Base-by-base conservation (phyloP, 2,113 vertebrate species). In the Paradisaea rubra region DNA sequence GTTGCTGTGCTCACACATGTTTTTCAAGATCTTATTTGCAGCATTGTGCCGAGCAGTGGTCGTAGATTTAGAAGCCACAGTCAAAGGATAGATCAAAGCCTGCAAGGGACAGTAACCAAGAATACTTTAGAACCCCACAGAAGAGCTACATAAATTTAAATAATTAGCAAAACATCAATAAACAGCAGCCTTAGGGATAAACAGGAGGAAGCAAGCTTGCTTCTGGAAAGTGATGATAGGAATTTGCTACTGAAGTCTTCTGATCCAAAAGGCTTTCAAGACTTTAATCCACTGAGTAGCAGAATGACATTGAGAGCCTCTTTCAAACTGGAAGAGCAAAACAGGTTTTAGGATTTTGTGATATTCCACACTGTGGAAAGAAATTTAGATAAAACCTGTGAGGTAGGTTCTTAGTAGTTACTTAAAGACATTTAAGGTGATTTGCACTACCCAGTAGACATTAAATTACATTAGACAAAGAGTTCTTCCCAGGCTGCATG, bases 1-100 rank as follows among this genome's bases (percentile, higher is more conserved):
- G 98, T 99, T 99, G 86, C 99, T 99, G 96, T 99, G 99, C 93
- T 99, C 99, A 87, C 99, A 99, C 99, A 99, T 99, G 97, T 99
- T 99, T 97, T 99, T 99, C 97, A 99, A 93, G 90, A 99, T 99
- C 97, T 99, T 99, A 97, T 99, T 99, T 45, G 99, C 99, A 31
- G 99, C 99, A 0, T 99, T 99, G 97, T 99, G 99, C 5, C 99
- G 99, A 70, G 99, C 99, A 2, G 99, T 99, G 35, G 99, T 99
- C 6, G 99, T 99, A 9, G 99, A 99, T 96, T 99, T 99, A n/a
- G 99, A 99, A 33, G 99, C 99, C 94, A 99, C 99, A 8, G 99
- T 99, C 82, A 99, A 97, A 0, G 99, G 99, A 94, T 99, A 99
- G 96, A 99, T 99, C 97, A 99, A 98, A 96, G 99, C 99, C 99